Percentiles rank a stretch among this genome's conserved stretches.
Evolutionary conservation across 2,888 invertebrate genomes (phyloP).

Genomic region (Idaea aversata): DNA sequence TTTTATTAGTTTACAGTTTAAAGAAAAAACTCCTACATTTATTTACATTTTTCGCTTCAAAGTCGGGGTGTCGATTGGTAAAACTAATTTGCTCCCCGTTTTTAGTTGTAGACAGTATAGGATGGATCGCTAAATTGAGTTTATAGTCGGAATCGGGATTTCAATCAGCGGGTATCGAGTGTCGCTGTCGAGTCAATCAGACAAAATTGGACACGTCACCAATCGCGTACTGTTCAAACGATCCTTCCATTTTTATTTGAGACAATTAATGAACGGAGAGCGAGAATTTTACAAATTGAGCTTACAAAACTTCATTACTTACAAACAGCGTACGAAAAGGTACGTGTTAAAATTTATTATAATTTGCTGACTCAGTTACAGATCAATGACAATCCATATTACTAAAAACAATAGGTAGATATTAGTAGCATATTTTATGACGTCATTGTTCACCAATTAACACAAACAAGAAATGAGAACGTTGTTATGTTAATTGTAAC

Average conservation of each 20-base stretch:
- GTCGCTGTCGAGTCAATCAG: slow-evolving; percentile 63
- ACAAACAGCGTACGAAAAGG: not conserved
- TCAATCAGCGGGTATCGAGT: slow-evolving; percentile 59
- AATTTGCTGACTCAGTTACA: too few relatives aligned
- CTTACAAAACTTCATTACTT: slow-evolving; percentile 9
- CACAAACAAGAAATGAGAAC: slow-evolving; percentile 20
- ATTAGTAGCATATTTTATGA: not conserved
- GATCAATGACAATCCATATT: too few relatives aligned
- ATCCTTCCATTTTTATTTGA: slow-evolving; percentile 17
- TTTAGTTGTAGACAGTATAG: slow-evolving; percentile 36
- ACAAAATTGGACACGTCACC: slow-evolving; percentile 61
- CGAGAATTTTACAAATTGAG: slow-evolving; percentile 7
- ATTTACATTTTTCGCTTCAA: not conserved
- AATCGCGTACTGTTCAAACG: slow-evolving; percentile 45
- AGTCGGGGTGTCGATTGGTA: slow-evolving; percentile 15
- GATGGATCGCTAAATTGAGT: slow-evolving; percentile 50
- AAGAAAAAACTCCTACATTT: not conserved
- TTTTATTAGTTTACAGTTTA: not conserved
- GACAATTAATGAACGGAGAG: not conserved
- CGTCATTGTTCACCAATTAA: slow-evolving; percentile 11
- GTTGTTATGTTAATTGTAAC: slow-evolving; percentile 36
- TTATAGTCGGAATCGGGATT: slow-evolving; percentile 58
- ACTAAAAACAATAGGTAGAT: not conserved
- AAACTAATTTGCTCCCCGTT: slow-evolving; percentile 40
- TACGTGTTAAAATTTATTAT: too few relatives aligned